A percentile compares a stretch with the other conserved stretches of the same genome.
Conservation (phyloP, 2,113 vertebrate genomes). For the Onychostoma macrolepis region DNA sequence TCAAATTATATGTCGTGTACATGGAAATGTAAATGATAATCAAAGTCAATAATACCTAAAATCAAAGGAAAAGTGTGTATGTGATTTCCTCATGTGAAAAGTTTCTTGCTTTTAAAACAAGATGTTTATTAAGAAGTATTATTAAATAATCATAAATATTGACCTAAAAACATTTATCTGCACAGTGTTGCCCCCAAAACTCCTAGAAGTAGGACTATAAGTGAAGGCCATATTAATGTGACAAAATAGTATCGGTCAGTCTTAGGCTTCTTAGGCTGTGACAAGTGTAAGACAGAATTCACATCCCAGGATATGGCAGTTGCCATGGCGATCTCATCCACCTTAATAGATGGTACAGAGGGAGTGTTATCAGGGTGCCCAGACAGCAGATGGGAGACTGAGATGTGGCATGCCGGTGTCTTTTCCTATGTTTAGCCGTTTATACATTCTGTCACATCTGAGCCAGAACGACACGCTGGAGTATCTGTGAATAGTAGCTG, state of each 20-base stretch:
- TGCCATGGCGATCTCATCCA: slow-evolving; percentile 44
- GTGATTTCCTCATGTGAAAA: background rate
- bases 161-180: background rate
- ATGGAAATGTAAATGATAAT: slow-evolving; percentile 32
- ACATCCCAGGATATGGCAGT: slow-evolving; percentile 31
- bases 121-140: background rate
- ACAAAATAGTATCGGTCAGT: background rate
- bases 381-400: slow-evolving; percentile 57
- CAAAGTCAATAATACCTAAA: slow-evolving; percentile 37
- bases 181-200: background rate
- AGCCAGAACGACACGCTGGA: background rate
- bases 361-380: slow-evolving; percentile 25
- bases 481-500: background rate
- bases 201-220: background rate
- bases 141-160: background rate
- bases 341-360: slow-evolving; percentile 5
- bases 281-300: background rate
- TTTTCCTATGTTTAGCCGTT: slow-evolving; percentile 26
- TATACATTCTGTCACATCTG: slow-evolving; percentile 13
- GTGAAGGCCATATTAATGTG: background rate
- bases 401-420: slow-evolving; percentile 7
- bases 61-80: background rate
- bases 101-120: background rate
- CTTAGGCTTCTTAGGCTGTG: background rate
- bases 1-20: slow-evolving; percentile 33